phyloP scores from a whole-genome alignment of 2,113 vertebrate genomes.

The Chaetodon auriga region DNA sequence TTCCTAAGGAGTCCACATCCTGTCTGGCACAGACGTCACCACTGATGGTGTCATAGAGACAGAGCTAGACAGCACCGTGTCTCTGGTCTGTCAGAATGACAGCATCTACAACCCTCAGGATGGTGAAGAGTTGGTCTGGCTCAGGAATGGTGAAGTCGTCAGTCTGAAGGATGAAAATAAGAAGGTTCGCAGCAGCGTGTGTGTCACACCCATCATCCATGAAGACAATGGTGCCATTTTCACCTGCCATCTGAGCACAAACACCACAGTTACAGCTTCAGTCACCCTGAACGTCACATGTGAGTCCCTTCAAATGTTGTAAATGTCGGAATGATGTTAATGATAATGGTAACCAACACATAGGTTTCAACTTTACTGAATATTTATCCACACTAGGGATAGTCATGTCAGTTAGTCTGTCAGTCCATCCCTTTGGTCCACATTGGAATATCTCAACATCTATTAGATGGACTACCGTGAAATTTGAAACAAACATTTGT shows the following conservation, averaged over 20 bases:
- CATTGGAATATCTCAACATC: background rate
- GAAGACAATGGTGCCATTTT: conserved; percentile 78
- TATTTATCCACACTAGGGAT: background rate
- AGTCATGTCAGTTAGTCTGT: no score
- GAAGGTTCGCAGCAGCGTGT: conserved; percentile 70
- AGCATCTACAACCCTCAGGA: background rate
- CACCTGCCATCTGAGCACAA: conserved; percentile 72
- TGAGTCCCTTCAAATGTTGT: conserved; percentile 65
- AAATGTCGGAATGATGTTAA: background rate
- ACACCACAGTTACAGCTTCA: conserved; percentile 61
- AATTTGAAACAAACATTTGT: background rate
- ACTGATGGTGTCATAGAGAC: conserved; percentile 56
- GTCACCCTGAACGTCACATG: conserved; percentile 82
- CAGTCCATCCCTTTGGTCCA: no score
- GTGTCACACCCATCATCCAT: conserved; percentile 71
- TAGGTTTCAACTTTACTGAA: background rate
- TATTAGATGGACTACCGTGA: background rate
- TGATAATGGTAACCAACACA: background rate
- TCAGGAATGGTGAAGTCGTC: conserved; percentile 71
- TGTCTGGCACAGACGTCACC: conserved; percentile 31
- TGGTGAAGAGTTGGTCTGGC: conserved; percentile 79
- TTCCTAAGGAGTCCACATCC: conserved; percentile 67
- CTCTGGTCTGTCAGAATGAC: conserved; percentile 69
- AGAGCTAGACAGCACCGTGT: conserved; percentile 51
- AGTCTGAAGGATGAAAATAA: conserved; percentile 73